Base-by-base conservation (phyloP, 2,113 vertebrate genomes). In the Climacteris rufus region DNA sequence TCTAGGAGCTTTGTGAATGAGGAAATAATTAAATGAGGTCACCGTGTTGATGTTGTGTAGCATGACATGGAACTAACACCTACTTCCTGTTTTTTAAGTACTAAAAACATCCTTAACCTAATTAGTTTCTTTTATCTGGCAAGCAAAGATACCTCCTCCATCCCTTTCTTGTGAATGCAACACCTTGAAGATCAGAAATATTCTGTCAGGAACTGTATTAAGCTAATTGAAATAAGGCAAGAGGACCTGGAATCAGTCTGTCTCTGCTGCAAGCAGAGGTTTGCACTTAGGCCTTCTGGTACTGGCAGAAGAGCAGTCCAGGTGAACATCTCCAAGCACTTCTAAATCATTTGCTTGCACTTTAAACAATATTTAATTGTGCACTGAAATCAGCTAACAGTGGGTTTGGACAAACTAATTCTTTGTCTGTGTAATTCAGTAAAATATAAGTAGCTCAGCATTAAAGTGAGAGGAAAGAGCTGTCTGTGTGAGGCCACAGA, bases 41-140 rank as follows among this genome's bases (percentile, higher is more conserved):
- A 91, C 45, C 27, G 9, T 83, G 79, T 39, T 89, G 80, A 92
- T 60, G 91, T 95, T 96, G 96, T 94, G 77, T 88, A 91, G 61
- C 96, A 94, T 14, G 91, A 97, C 96, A 96, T 85, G 83, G 78
- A 81, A 33, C 90, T 95, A 96, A 97, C 94, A 96, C 90, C 80
- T 90, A 93, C 94, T 71, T 96, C 93, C 68, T 96, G 40, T 61
- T 93, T 97, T 95, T 96, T 93, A 96, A 97, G 96, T 96, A 92
- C 83, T 95, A 96, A 97, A 89, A 94, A 95, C 96, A 83, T 85
- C 92, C 95, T 92, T 91, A 94, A 94, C 96, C 96, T 98, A 98
- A 98, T 98, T 98, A 98, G 96, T 94, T 97, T 93, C 96, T 98
- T 91, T 97, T 94, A 97, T 96, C 95, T 96, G 85, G 71, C 79